A percentile compares a stretch with the other conserved stretches of the same genome.
phyloP scores from a whole-genome alignment of 2,113 vertebrate genomes.

The Hemicordylus capensis region DNA sequence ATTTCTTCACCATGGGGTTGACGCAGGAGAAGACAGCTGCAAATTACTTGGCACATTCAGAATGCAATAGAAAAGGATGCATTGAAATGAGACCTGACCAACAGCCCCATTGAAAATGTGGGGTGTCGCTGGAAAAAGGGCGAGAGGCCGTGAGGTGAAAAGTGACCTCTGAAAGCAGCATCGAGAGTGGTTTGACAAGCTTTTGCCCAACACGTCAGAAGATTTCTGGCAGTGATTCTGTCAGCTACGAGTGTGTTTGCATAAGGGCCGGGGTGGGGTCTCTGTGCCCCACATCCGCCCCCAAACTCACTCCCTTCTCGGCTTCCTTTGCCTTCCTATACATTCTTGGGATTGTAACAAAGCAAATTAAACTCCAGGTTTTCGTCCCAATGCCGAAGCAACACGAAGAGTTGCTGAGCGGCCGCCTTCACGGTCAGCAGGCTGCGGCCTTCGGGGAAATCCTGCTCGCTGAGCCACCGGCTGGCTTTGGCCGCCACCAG shows the following conservation, averaged over 20 bases:
- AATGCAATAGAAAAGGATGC: background rate
- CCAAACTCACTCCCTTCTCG: rapidly evolving
- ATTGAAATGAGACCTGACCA: background rate
- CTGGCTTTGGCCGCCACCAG: slow-evolving; percentile 92
- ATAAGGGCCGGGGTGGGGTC: background rate
- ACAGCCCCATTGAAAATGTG: background rate
- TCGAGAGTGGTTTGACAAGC: background rate
- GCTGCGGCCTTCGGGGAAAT: slow-evolving; percentile 83
- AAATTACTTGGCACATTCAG: background rate
- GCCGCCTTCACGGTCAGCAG: slow-evolving; percentile 81
- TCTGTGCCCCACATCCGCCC: background rate
- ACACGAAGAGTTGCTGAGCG: slow-evolving; percentile 94
- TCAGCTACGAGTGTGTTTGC: background rate
- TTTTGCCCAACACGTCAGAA: background rate
- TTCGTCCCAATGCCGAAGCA: slow-evolving; percentile 96
- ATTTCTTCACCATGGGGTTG: background rate
- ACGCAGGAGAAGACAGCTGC: background rate
- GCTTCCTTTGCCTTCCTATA: slow-evolving; percentile 63
- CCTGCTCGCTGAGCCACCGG: slow-evolving; percentile 86
- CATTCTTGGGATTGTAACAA: slow-evolving; percentile 91
- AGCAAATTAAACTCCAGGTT: slow-evolving; percentile 95
- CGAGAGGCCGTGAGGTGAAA: background rate
- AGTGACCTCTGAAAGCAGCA: background rate
- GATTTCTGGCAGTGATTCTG: background rate
- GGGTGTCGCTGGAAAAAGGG: background rate